Conservation (phyloP, 2,888 invertebrate species). For the Ophioninae sp. region DNA sequence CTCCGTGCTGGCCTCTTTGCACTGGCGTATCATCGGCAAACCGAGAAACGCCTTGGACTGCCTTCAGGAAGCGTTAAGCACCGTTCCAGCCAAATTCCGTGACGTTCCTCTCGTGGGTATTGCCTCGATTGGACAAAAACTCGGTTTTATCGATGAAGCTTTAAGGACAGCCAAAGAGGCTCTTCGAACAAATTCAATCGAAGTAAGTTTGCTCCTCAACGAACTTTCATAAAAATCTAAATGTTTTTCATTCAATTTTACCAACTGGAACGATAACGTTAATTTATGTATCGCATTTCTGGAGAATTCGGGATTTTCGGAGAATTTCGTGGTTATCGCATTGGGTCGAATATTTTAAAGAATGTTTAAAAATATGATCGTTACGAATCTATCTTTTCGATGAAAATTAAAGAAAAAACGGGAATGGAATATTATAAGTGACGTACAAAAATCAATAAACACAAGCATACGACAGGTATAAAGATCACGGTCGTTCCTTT, state of each 20-base stretch:
- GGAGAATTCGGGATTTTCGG: too few species aligned
- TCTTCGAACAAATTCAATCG: conserved; percentile 84
- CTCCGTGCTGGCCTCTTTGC: conserved; percentile 88
- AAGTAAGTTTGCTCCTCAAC: conserved; percentile 81
- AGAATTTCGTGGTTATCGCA: too few species aligned
- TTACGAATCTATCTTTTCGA: too few species aligned
- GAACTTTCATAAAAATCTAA: neutral
- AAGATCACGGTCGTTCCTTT: too few species aligned
- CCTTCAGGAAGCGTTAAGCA: conserved; percentile 84
- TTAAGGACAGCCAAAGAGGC: conserved; percentile 85
- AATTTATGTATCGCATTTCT: too few species aligned
- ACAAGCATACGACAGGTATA: too few species aligned
- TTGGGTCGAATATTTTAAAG: too few species aligned
- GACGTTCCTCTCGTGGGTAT: conserved; percentile 88
- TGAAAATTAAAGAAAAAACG: too few species aligned
- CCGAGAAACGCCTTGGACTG: conserved; percentile 87
- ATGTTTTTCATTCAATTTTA: neutral
- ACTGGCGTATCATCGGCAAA: conserved; percentile 89
- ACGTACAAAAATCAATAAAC: too few species aligned
- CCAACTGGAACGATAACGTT: too few species aligned
- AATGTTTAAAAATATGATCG: too few species aligned
- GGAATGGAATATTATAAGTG: too few species aligned
- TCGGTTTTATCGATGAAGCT: conserved; percentile 86
- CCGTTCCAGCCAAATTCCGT: conserved; percentile 83
- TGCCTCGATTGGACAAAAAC: conserved; percentile 86